Evolutionary conservation across 2,888 invertebrate genomes (phyloP).

Genomic region (Elgonia sp.): DNA sequence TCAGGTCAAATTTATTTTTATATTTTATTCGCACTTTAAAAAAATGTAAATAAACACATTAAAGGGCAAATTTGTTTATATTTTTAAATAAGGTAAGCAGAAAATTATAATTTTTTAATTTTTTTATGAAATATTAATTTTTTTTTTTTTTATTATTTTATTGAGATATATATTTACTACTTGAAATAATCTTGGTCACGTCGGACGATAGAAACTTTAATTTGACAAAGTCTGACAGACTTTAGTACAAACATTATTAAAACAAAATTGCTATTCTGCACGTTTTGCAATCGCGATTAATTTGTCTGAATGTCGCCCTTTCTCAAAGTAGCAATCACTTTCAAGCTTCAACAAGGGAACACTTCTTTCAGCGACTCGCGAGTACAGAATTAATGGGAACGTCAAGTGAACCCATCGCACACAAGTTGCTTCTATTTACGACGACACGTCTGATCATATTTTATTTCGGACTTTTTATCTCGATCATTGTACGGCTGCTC

Average conservation of each 20-base stretch:
- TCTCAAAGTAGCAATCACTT: constrained; percentile 44
- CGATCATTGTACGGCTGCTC: constrained; percentile 63
- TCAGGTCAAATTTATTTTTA: too few relatives aligned
- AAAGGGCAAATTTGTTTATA: too few relatives aligned
- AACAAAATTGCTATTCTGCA: constrained; percentile 28
- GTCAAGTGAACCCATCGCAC: constrained; percentile 59
- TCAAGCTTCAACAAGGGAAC: constrained; percentile 32
- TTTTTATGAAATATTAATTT: too few relatives aligned
- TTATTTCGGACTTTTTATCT: constrained; percentile 74
- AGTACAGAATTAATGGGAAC: constrained; percentile 70
- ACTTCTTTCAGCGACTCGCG: constrained; percentile 47
- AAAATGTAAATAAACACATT: too few relatives aligned
- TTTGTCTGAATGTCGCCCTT: constrained; percentile 38
- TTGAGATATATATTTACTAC: neutral
- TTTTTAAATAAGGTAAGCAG: too few relatives aligned
- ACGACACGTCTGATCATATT: constrained; percentile 77
- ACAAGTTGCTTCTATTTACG: constrained; percentile 70
- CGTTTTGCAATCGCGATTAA: constrained; percentile 43
- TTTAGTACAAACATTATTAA: constrained; percentile 46
- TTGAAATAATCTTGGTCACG: neutral
- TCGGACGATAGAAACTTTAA: neutral
- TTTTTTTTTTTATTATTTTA: too few relatives aligned
- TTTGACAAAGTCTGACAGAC: constrained; percentile 20
- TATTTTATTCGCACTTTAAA: too few relatives aligned
- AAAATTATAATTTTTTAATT: too few relatives aligned